phyloP scores from a whole-genome alignment of 1,140 invertebrate species.

The Pteromalus puparum region DNA sequence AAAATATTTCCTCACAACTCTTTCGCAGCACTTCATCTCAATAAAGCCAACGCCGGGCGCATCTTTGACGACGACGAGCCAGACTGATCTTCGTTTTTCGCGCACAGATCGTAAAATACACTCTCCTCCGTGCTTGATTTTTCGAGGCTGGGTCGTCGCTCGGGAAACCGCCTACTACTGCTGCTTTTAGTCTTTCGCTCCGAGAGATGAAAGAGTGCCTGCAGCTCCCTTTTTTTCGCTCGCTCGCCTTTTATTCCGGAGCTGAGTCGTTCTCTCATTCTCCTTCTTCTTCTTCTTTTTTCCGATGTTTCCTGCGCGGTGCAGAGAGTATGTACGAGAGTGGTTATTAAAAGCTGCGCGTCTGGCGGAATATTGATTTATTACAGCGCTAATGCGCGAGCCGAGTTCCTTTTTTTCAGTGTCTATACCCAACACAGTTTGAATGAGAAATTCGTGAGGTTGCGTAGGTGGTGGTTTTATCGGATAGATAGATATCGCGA shows the following conservation, averaged over 20 bases:
- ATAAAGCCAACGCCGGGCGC: background rate
- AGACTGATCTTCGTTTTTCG: conserved; percentile 2
- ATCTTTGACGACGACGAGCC: background rate
- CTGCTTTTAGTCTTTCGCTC: conserved; percentile 14
- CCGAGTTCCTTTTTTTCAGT: background rate
- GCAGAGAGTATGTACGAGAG: background rate
- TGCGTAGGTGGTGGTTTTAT: background rate
- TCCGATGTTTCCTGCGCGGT: background rate
- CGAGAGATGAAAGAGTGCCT: conserved; percentile 24
- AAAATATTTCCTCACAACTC: background rate
- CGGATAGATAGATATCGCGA: background rate
- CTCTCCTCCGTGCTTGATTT: background rate
- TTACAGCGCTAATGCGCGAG: background rate
- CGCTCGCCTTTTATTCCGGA: background rate
- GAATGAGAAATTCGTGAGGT: background rate
- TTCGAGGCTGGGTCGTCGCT: background rate
- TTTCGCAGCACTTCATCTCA: too few species aligned
- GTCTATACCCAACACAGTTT: background rate
- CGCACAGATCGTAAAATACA: background rate
- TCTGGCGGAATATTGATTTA: background rate
- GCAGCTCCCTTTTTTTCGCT: background rate
- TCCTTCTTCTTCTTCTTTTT: conserved; percentile 14
- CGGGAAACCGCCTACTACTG: conserved; percentile 9
- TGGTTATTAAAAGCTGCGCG: conserved; percentile 11
- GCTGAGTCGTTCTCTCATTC: background rate